phyloP scores from a whole-genome alignment of 37 sponge, comb jelly and placozoan species.

The Halichondria panicea region DNA sequence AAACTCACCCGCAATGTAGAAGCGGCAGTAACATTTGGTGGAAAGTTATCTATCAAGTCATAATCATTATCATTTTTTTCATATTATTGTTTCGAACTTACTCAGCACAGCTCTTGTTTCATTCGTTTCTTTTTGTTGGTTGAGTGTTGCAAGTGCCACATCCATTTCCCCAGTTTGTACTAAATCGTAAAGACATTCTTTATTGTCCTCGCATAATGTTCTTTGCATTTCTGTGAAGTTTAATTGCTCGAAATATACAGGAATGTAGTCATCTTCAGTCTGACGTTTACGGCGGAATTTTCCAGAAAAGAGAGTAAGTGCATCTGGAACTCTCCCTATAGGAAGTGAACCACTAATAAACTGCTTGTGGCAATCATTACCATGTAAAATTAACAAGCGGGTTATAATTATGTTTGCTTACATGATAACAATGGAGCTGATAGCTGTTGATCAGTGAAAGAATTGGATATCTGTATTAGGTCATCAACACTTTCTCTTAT shows the following conservation, averaged over 20 bases:
- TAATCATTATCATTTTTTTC: neutral
- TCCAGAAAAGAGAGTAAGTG: neutral
- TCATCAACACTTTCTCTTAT: too few relatives aligned
- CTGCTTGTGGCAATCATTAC: neutral
- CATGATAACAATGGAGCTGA: neutral
- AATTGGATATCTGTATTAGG: neutral
- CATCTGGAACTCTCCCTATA: slow-evolving; percentile 1
- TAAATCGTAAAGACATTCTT: neutral
- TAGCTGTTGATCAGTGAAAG: neutral
- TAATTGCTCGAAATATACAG: neutral
- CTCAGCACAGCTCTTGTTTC: neutral
- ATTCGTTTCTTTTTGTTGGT: neutral
- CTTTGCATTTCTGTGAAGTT: neutral
- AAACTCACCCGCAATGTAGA: slow-evolving; percentile 1
- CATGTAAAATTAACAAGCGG: neutral
- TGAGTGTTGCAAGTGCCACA: neutral
- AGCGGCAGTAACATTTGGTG: slow-evolving; percentile 39
- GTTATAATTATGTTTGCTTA: neutral
- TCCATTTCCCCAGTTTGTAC: slow-evolving; percentile 1
- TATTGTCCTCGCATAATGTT: neutral
- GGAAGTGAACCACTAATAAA: neutral
- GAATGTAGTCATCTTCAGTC: neutral
- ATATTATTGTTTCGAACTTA: neutral
- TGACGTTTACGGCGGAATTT: neutral
- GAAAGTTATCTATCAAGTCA: slow-evolving; percentile 35